phyloP scores from a whole-genome alignment of 2,113 vertebrate species.

The Eptesicus fuscus region DNA sequence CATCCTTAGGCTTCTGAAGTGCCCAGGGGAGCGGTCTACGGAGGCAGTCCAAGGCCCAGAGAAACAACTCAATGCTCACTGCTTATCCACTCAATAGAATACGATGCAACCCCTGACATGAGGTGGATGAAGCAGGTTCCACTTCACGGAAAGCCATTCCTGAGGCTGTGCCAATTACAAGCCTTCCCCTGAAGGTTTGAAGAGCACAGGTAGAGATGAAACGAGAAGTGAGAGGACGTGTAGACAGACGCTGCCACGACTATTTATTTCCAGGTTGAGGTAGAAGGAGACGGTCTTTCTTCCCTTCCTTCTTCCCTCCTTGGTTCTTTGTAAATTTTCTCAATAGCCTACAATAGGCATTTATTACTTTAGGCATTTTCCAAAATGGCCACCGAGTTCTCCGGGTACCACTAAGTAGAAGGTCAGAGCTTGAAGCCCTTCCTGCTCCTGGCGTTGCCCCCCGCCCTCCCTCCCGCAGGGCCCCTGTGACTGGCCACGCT shows the following conservation, averaged over 20 bases:
- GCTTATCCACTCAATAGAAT: not conserved
- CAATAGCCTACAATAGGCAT: not conserved
- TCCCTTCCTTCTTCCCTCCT: not conserved
- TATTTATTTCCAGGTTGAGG: not conserved
- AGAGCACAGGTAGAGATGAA: not conserved
- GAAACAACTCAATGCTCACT: not conserved
- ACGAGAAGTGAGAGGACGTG: not conserved
- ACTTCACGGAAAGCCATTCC: not conserved
- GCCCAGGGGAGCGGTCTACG: not conserved
- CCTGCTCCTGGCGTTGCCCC: not conserved
- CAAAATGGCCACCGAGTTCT: not conserved
- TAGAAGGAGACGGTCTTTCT: not conserved
- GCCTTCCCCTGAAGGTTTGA: not conserved
- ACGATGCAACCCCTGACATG: not conserved
- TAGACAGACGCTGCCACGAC: no score
- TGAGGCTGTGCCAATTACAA: not conserved
- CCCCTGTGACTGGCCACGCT: rapidly evolving
- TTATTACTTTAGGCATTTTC: not conserved
- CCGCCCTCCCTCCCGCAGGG: rapidly evolving
- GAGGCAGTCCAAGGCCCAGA: not conserved
- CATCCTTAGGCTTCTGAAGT: slow-evolving; percentile 29
- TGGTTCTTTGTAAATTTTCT: not conserved
- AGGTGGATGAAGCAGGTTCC: not conserved
- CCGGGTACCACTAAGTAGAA: not conserved
- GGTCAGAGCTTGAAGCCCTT: not conserved